These are phyloP conservation scores for Wiebesia pumilae DNA, from an alignment of 1,140 invertebrate species.

Conservation along the genomic window DNA sequence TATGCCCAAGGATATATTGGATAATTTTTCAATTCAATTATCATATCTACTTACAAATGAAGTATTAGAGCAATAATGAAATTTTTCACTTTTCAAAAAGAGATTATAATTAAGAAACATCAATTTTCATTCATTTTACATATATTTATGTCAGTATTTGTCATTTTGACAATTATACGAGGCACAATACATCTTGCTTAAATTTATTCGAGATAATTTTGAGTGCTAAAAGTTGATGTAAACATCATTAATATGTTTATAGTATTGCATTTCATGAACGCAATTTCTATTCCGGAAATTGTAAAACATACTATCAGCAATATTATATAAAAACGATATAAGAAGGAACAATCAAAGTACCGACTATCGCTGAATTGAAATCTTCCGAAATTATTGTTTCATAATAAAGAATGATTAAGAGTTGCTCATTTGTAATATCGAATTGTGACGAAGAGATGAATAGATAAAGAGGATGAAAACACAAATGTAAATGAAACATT, in stretches of 20 bases:
- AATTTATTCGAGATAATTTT: background rate
- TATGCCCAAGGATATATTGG: background rate
- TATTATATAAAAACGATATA: background rate
- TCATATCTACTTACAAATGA: background rate
- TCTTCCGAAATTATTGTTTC: no score
- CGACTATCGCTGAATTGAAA: no score
- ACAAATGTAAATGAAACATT: background rate
- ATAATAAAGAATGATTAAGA: no score
- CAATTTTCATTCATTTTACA: no score
- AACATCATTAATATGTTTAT: background rate
- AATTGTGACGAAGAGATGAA: no score
- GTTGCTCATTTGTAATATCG: no score
- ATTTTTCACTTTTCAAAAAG: background rate
- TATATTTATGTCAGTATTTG: no score
- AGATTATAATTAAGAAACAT: no score
- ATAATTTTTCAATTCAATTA: background rate
- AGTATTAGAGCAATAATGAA: background rate
- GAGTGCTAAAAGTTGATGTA: background rate
- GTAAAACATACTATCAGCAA: background rate
- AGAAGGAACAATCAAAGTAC: background rate
- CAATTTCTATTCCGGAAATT: background rate
- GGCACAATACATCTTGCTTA: no score
- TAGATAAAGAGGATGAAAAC: background rate
- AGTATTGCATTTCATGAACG: background rate
- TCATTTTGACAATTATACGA: no score